Conservation (phyloP, 2,888 invertebrate species). For the Ptychoptera contaminata region DNA sequence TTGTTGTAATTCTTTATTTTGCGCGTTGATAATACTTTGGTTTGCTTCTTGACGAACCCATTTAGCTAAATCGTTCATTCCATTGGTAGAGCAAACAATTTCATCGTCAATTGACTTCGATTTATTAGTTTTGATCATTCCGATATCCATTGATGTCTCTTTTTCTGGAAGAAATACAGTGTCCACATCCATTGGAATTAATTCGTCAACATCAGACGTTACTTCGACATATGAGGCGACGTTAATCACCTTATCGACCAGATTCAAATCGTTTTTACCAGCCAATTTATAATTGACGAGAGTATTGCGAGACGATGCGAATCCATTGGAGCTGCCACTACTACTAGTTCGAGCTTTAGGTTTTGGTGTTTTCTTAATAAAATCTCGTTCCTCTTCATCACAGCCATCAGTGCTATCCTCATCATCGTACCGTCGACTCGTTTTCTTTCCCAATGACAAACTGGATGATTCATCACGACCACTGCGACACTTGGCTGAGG, state of each 20-base stretch:
- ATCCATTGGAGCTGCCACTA: background rate
- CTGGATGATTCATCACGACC: conserved; percentile 60
- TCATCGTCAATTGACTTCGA: background rate
- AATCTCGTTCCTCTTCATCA: conserved; percentile 22
- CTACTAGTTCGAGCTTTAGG: conserved; percentile 24
- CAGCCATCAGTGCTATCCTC: conserved; percentile 36
- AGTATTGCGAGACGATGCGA: conserved; percentile 6
- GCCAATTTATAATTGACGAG: conserved; percentile 23
- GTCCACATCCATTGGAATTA: no score
- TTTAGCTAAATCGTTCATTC: conserved; percentile 18
- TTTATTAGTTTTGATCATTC: no score
- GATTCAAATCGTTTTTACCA: conserved; percentile 20
- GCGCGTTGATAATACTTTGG: conserved; percentile 14
- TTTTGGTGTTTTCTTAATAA: conserved; percentile 27
- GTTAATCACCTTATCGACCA: conserved; percentile 30
- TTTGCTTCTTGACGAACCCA: conserved; percentile 23
- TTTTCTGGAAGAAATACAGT: conserved; percentile 7
- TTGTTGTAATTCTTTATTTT: no score
- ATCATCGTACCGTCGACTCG: conserved; percentile 38
- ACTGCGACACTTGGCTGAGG: conserved; percentile 72
- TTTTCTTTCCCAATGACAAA: conserved; percentile 38
- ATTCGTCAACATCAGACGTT: conserved; percentile 28
- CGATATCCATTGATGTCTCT: conserved; percentile 9
- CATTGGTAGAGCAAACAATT: background rate
- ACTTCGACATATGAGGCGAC: conserved; percentile 30